Evolutionary conservation across 1,140 invertebrate genomes (phyloP), one percentile per base, ranked within the genome.

Genomic region (Magallana angulata): DNA sequence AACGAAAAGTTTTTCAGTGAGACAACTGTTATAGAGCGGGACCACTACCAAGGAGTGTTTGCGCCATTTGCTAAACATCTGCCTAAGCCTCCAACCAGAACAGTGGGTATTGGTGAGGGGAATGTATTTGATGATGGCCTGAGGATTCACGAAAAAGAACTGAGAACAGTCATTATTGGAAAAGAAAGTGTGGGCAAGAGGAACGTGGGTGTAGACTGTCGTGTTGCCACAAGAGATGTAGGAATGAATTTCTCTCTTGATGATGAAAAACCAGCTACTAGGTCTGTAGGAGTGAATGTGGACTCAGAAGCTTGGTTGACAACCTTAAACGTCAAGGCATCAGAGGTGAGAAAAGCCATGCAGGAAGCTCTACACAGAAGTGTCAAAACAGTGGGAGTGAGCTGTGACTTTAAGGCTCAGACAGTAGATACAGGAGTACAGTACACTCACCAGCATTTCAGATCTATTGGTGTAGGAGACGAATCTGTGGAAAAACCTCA

Each of bases 201-300:
- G 90, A 97, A 97, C 94, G 96, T 96, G 30, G 96, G 96, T 36
- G 96, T 97, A 0, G 96, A 96, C 90, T 97, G 96, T 90, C 95
- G 95, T 57, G 95, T 96, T 48, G 91, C 96, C 64, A 97, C 96
- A 0, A 93, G 97, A 90, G 94, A 94, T 91, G 94, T 94, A 30
- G 94, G 94, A n/a, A 91, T 94, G 60, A 89, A 88, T 1, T 94
- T 92, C 87, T 89, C 88, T 48, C 91, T 92, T 84, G 93, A 94
- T 91, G 92, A 93, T 57, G 93, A 91, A 64, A 92, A 92, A 88
- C 94, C 94, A 57, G 59, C 88, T 18, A 93, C 88, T 48, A 86
- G 93, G 48, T 92, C 91, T 11, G 90, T 94, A 18, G 94, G 93
- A 12, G 91, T 95, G 3, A 93, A 93, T 87, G 94, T 93, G 48